Evolutionary conservation across 2,888 invertebrate species (phyloP), one percentile per base, ranked within the genome.

Genomic region (Lithophane ornitopus): DNA sequence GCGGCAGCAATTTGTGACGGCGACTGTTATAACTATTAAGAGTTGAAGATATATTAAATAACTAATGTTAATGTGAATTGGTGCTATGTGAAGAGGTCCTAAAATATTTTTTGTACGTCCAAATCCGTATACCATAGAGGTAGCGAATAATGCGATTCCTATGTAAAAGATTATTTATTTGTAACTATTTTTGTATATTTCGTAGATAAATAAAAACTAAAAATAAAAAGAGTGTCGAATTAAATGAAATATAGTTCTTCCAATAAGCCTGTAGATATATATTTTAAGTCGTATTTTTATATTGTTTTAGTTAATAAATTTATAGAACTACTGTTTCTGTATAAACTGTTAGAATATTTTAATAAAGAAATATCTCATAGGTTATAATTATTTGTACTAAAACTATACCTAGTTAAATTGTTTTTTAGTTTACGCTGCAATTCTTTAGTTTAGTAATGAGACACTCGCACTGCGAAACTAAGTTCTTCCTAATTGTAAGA

Each of bases 141-240:
- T 93, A 90, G 86, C 87, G 85, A 90, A 85, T 89, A 89, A 81
- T 75, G 74, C 90, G 92, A 94, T 94, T 95, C 95, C 95, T 95
- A 94, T 89, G 82, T 93, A 93, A 94, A 94, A 92, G 90, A 93
- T 95, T 96, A 96, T 96, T 96, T 96, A 96, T 96, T 96, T 95
- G 92, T 95, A 95, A 93, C 92, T 94, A 95, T 93, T 94, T 94
- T 94, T 95, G 94, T 96, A 95, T 94, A 95, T 94, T 94, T 91
- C 88, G 89, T 93, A 91, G 90, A 88, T 91, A 91, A 90, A 88
- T 91, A 91, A 90, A 91, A 90, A 86, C 87, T 90, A 91, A 90
- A 92, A 88, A 89, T 86, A 89, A 90, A 90, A 91, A 87, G 86
- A 88, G 86, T 85, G 78, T 90, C 75, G 87, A 91, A 89, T 89